These are phyloP conservation scores for Lutraria lutraria DNA, from an alignment of 2,888 invertebrate species.

Conservation along the genomic window DNA sequence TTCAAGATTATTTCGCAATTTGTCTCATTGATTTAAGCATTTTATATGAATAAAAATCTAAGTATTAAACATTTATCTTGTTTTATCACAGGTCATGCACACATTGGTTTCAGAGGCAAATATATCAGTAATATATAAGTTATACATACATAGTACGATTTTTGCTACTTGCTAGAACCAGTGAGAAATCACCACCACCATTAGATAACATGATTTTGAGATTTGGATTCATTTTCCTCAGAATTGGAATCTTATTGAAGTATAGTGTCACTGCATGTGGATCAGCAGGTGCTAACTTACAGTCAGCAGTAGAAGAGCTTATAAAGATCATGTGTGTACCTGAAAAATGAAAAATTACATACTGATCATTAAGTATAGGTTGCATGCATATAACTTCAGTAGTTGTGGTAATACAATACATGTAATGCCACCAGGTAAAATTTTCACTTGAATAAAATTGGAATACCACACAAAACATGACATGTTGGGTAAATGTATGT, in stretches of 20 bases:
- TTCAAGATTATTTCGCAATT: too few relatives aligned
- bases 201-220: slow-evolving; percentile 67
- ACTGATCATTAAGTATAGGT: too few relatives aligned
- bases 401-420: background rate
- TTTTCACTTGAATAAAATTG: too few relatives aligned
- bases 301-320: slow-evolving; percentile 47
- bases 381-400: background rate
- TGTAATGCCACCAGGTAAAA: background rate
- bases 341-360: slow-evolving; percentile 4
- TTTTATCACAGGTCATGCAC: too few relatives aligned
- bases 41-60: too few relatives aligned
- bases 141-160: slow-evolving; percentile 66
- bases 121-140: too few relatives aligned
- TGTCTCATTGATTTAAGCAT: too few relatives aligned
- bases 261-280: slow-evolving; percentile 53
- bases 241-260: slow-evolving; percentile 60
- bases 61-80: too few relatives aligned
- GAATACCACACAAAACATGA: background rate
- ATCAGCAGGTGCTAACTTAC: slow-evolving; percentile 44
- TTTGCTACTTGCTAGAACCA: slow-evolving; percentile 46
- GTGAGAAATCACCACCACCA: slow-evolving; percentile 60
- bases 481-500: background rate
- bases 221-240: slow-evolving; percentile 64
- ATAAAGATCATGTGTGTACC: slow-evolving; percentile 70
- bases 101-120: background rate